These are phyloP conservation scores for Watsonalla binaria DNA, from an alignment of 2,888 invertebrate species.

Conservation along the genomic window DNA sequence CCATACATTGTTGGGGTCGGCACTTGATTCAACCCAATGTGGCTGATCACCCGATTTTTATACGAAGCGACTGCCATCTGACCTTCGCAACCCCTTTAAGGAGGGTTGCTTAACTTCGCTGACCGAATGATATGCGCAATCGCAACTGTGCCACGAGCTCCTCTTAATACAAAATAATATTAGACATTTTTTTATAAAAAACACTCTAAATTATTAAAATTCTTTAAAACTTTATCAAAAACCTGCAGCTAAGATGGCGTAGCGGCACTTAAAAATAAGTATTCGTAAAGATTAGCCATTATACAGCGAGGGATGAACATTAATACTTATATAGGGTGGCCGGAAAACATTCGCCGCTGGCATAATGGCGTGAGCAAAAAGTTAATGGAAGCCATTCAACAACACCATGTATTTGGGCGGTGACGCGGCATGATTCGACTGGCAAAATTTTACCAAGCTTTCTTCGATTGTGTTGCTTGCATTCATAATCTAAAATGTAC, in stretches of 20 bases:
- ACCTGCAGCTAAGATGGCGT: conserved; percentile 9
- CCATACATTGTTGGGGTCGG: too few relatives aligned
- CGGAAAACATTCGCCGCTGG: conserved; percentile 36
- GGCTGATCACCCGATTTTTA: too few relatives aligned
- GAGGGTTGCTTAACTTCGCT: too few relatives aligned
- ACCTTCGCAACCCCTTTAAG: too few relatives aligned
- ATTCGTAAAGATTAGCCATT: conserved; percentile 33
- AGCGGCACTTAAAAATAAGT: conserved; percentile 27
- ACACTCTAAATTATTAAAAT: too few relatives aligned
- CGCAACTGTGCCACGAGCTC: too few relatives aligned
- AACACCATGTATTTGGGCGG: conserved; percentile 26
- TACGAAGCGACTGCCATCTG: too few relatives aligned
- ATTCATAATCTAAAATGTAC: not conserved
- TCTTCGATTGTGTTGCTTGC: conserved; percentile 11
- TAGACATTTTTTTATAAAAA: too few relatives aligned
- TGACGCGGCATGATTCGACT: conserved; percentile 42
- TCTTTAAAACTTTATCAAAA: conserved; percentile 3
- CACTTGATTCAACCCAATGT: too few relatives aligned
- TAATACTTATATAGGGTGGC: conserved; percentile 26
- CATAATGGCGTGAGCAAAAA: conserved; percentile 46
- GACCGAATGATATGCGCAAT: too few relatives aligned
- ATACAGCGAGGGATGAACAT: conserved; percentile 22
- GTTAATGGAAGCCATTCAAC: conserved; percentile 45
- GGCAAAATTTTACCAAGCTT: conserved; percentile 20
- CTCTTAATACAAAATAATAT: too few relatives aligned